These are phyloP conservation scores for Emydocephalus ijimae DNA, from an alignment of 2,113 vertebrate species.

Conservation along the genomic window DNA sequence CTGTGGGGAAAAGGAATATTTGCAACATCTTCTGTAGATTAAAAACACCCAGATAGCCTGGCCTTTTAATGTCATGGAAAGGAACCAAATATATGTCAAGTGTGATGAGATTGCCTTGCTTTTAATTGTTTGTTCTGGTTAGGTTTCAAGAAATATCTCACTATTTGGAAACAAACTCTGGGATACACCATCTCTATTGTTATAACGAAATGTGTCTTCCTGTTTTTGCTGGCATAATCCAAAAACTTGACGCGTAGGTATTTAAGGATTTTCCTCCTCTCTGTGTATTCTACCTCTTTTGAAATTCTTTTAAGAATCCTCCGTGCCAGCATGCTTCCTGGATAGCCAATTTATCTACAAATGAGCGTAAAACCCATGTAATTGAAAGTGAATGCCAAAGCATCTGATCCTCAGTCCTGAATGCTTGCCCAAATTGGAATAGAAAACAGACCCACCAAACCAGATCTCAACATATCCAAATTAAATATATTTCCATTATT, in stretches of 20 bases:
- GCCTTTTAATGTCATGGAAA: conserved; percentile 4
- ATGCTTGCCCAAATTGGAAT: conserved; percentile 10
- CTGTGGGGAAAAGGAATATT: not conserved
- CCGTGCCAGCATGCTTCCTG: conserved; percentile 43
- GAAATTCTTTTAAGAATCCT: conserved; percentile 28
- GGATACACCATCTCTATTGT: not conserved
- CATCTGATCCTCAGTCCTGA: conserved; percentile 53
- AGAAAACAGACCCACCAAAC: conserved; percentile 12
- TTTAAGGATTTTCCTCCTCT: not conserved
- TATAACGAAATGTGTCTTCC: not conserved
- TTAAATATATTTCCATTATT: conserved; percentile 55
- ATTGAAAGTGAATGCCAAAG: conserved; percentile 58
- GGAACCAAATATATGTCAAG: conserved; percentile 33
- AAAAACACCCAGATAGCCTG: not conserved
- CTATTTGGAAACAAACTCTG: conserved; percentile 17
- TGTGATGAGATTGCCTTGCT: conserved; percentile 1
- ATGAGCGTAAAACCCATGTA: conserved; percentile 43
- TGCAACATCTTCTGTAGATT: not conserved
- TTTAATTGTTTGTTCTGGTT: conserved; percentile 32
- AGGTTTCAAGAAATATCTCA: conserved; percentile 20
- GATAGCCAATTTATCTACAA: conserved; percentile 32
- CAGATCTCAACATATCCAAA: conserved; percentile 63
- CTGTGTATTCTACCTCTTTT: not conserved
- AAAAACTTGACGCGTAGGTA: not conserved
- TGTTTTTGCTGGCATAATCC: conserved; percentile 6